These are phyloP conservation scores for Simalia tracyae DNA, from an alignment of 2,797 vertebrate genomes.

Conservation along the genomic window DNA sequence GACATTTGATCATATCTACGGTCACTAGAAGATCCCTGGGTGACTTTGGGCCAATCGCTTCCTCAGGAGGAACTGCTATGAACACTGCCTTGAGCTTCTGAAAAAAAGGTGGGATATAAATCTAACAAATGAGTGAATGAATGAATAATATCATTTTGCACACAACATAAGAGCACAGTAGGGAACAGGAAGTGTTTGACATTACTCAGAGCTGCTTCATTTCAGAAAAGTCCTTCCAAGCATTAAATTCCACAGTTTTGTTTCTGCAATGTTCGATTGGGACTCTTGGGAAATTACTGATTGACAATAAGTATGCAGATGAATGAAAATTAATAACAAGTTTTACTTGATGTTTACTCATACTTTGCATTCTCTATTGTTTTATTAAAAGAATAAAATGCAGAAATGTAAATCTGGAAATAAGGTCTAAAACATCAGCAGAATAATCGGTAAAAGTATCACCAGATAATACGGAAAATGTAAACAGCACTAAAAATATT, in stretches of 20 bases:
- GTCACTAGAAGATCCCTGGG: neutral
- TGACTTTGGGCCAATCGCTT: neutral
- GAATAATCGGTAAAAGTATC: neutral
- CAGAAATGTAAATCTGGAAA: neutral
- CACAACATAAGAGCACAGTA: neutral
- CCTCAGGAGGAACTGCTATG: neutral
- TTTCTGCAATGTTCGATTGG: neutral
- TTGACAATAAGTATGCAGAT: neutral
- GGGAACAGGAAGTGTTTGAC: neutral
- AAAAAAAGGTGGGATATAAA: neutral
- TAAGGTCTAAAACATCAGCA: neutral
- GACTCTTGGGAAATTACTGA: neutral
- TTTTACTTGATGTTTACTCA: neutral
- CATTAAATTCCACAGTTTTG: neutral
- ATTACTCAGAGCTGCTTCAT: neutral
- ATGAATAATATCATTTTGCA: neutral
- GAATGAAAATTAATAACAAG: neutral
- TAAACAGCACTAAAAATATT: neutral
- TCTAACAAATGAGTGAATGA: no score
- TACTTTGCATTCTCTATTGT: neutral
- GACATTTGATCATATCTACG: neutral
- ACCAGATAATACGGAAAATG: neutral
- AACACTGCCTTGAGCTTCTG: neutral
- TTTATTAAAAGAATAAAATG: neutral
- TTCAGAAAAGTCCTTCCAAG: neutral